Conservation (phyloP, 92 coral and sea anemone genomes). For the Epizoanthus stellaris region DNA sequence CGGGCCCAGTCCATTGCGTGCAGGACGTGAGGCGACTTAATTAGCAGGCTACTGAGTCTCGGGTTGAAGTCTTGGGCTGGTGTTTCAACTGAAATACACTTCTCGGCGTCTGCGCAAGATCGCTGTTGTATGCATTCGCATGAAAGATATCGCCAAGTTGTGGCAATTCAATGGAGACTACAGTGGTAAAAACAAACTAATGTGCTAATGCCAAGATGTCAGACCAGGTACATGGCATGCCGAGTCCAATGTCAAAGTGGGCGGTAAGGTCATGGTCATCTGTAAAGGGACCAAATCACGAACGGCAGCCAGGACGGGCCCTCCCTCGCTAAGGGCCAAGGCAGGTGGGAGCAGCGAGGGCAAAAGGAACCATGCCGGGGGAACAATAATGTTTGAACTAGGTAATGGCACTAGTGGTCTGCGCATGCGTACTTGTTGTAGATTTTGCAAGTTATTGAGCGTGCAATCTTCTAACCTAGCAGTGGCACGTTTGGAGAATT, state of each 20-base stretch:
- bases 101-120: too few relatives aligned
- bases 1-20: too few relatives aligned
- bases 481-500: neutral
- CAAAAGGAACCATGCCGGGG: slow-evolving; percentile 10
- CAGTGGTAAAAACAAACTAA: neutral
- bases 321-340: neutral
- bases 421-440: slow-evolving; percentile 10
- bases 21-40: too few relatives aligned
- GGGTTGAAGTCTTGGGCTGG: too few relatives aligned
- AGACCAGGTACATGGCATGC: neutral
- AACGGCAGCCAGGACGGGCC: neutral
- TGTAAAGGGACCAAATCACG: slow-evolving; percentile 1
- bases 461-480: neutral
- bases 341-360: slow-evolving; percentile 7
- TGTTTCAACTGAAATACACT: too few relatives aligned
- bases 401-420: slow-evolving; percentile 2
- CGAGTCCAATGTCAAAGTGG: neutral
- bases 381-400: neutral
- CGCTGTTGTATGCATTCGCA: too few relatives aligned
- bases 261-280: slow-evolving; percentile 5
- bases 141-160: too few relatives aligned
- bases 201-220: neutral
- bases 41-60: too few relatives aligned
- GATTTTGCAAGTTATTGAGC: slow-evolving; percentile 10
- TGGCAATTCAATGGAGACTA: too few relatives aligned